Conservation (phyloP, 2,113 vertebrate genomes). For the Caranx ignobilis region DNA sequence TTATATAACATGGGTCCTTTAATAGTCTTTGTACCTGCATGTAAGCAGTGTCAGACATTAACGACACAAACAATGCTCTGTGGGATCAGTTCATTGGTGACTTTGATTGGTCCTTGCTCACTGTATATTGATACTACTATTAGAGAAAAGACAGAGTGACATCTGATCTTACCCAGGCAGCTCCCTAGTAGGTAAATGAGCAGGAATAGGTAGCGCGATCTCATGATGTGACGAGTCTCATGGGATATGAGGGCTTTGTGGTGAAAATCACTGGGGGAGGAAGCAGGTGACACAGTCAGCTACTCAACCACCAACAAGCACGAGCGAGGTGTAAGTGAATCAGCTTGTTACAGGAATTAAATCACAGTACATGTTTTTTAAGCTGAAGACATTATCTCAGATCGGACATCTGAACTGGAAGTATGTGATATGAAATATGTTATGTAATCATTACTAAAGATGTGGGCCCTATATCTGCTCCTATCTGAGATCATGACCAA, state of each 20-base stretch:
- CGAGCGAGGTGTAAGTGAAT: neutral
- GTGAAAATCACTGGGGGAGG: constrained; percentile 50
- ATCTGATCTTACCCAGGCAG: constrained; percentile 61
- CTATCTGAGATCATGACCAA: neutral
- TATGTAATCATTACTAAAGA: neutral
- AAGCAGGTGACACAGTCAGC: constrained; percentile 13
- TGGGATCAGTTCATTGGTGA: neutral
- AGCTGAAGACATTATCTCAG: no score
- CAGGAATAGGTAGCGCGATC: constrained; percentile 51
- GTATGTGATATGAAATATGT: neutral
- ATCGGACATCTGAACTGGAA: no score
- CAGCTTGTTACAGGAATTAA: neutral
- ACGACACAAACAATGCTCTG: neutral
- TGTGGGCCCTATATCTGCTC: neutral
- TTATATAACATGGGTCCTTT: no score
- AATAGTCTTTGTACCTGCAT: neutral
- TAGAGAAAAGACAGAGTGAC: neutral
- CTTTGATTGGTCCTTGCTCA: neutral
- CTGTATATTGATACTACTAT: neutral
- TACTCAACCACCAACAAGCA: neutral
- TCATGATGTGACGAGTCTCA: constrained; percentile 71
- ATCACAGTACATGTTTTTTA: neutral
- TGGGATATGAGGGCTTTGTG: constrained; percentile 47
- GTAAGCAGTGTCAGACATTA: neutral
- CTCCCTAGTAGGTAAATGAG: constrained; percentile 61